These are phyloP conservation scores for Oligia strigilis DNA, from an alignment of 2,888 invertebrate genomes.

Conservation along the genomic window DNA sequence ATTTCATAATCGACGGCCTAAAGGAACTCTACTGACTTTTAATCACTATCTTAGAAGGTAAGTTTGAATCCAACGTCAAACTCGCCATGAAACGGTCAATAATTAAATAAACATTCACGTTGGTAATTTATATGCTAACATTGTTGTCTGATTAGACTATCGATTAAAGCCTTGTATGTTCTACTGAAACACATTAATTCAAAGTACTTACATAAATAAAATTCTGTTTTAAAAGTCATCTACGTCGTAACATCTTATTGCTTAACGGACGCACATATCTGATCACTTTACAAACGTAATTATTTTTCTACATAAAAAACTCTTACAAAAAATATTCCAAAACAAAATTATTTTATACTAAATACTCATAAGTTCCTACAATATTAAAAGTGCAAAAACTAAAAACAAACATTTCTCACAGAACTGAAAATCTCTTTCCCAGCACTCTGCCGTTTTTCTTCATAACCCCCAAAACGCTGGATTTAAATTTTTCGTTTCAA, in stretches of 20 bases:
- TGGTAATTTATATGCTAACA: slow-evolving; percentile 1
- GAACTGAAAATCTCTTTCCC: slow-evolving; percentile 56
- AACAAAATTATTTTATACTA: neutral
- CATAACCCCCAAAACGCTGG: slow-evolving; percentile 82
- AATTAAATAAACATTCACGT: neutral
- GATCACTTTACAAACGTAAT: neutral
- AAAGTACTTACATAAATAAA: slow-evolving; percentile 21
- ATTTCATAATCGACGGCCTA: neutral
- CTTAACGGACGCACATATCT: slow-evolving; percentile 27
- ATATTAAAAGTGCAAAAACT: neutral
- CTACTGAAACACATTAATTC: slow-evolving; percentile 17
- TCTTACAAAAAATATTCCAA: no score
- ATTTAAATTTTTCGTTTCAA: slow-evolving; percentile 89
- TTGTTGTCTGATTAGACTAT: slow-evolving; percentile 9
- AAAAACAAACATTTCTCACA: neutral
- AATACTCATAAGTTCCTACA: no score
- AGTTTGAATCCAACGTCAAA: neutral
- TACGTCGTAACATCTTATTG: slow-evolving; percentile 50
- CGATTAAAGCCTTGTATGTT: slow-evolving; percentile 18
- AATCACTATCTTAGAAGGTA: neutral
- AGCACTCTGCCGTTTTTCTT: slow-evolving; percentile 78
- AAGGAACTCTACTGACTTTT: neutral
- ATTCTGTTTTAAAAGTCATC: slow-evolving; percentile 52
- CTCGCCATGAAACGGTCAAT: neutral
- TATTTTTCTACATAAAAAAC: neutral